Evolutionary conservation across 1,140 invertebrate genomes (phyloP), one percentile per base, ranked within the genome.

Genomic region (Pogonus chalceus): DNA sequence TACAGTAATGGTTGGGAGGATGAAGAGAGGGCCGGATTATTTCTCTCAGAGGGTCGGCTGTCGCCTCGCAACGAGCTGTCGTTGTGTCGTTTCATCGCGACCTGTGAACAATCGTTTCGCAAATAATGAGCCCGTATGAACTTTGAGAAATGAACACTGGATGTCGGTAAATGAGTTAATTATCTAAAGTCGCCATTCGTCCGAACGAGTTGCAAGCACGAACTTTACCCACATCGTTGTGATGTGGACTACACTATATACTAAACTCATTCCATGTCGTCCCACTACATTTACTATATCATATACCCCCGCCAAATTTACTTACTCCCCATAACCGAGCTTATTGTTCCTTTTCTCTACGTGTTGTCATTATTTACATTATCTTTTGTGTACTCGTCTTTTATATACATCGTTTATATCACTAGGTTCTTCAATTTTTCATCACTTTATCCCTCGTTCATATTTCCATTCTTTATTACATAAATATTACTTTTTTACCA

Each of bases 61-160:
- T n/a, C n/a, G n/a, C n/a, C n/a, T n/a, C n/a, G n/a, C n/a, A n/a
- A n/a, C n/a, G n/a, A n/a, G n/a, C n/a, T n/a, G n/a, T n/a, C n/a
- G n/a, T n/a, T n/a, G n/a, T n/a, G n/a, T n/a, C n/a, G n/a, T n/a
- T n/a, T n/a, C n/a, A n/a, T n/a, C n/a, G n/a, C n/a, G n/a, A n/a
- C n/a, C n/a, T n/a, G n/a, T n/a, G n/a, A n/a, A 60, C 55, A 59
- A 58, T 59, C 59, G 61, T 52, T 46, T 23, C 55, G 31, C 48
- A 56, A 66, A 67, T 67, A 67, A 67, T 67, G 64, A 63, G 60
- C 65, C 65, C 65, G 63, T 62, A 67, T 67, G 62, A 62, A 63
- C 65, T 67, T 67, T 67, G 65, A 66, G 63, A 65, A 66, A 66
- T 64, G 60, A 57, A 57, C 53, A 57, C 56, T 50, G 55, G n/a